Evolutionary conservation across 2,797 vertebrate genomes (phyloP), one percentile per base, ranked within the genome.

Genomic region (Pangasius sanitwongsei): DNA sequence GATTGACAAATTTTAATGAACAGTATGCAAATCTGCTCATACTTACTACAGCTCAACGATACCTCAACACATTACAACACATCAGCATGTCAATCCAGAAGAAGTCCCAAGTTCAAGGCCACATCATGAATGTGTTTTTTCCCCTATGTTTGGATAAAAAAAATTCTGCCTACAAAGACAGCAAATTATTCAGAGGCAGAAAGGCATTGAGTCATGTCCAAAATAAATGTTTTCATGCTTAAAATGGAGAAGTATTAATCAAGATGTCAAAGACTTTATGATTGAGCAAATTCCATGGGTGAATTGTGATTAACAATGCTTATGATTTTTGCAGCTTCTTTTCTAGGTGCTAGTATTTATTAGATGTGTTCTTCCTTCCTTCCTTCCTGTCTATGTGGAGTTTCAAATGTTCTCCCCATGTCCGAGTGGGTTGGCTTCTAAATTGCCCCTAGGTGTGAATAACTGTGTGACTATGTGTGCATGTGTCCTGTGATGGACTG

Each of bases 261-360:
- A 89, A 31, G 81, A 67, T 86, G 86, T 87, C 87, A 89, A 65
- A 86, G 57, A 88, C 80, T 91, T 80, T 86, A 70, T 86, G 87
- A 92, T 84, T 74, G 37, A 84, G 75, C 70, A 77, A 85, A 91
- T 89, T 87, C 53, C 57, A 83, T 53, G 57, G 63, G 74, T 89
- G 87, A 87, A 91, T 91, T 90, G 83, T 57, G 74, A 83, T 85
- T 87, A 90, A 63, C 87, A 74, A 87, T 77, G 53, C 82, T 87
- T 75, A 37, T 85, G 75, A 86, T 55, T 80, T 69, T 87, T 85
- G 61, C 65, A 87, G 75, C 63, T 44, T 59, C 69, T 90, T 89
- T 80, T 63, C 50, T 83, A 83, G 65, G 84, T 44, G 84, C 63
- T 85, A 65, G 69, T 41, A 85, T 82, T 91, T 78, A 87, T 90